Evolutionary conservation across 2,888 invertebrate genomes (phyloP).

Genomic region (Cephus pulcher): DNA sequence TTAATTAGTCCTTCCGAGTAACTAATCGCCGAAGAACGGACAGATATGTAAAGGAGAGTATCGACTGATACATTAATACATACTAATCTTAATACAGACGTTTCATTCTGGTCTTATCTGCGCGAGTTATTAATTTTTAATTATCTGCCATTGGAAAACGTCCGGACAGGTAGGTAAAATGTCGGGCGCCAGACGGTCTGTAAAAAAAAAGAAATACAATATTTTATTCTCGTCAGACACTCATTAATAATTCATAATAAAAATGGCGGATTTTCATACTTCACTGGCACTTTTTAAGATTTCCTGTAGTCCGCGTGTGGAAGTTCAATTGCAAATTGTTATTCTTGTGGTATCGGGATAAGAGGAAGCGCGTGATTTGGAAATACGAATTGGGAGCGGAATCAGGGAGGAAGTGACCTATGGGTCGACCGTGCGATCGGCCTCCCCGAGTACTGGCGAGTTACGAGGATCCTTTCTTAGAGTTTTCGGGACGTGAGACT

Average conservation of each 20-base stretch:
- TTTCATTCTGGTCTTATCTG: constrained; percentile 10
- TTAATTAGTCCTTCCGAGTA: constrained; percentile 16
- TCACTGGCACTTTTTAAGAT: not conserved
- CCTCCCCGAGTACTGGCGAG: not conserved
- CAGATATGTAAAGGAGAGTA: constrained; percentile 9
- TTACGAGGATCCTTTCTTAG: not conserved
- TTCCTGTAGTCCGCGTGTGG: not conserved
- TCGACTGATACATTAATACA: constrained; percentile 17
- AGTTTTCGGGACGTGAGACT: not conserved
- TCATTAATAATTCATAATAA: not conserved
- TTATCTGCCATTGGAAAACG: constrained; percentile 10
- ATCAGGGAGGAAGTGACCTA: not conserved
- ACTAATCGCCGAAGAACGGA: constrained; percentile 6
- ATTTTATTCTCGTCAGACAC: not conserved
- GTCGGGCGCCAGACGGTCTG: constrained; percentile 4
- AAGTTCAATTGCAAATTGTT: not conserved
- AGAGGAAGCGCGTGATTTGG: not conserved
- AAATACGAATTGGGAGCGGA: not conserved
- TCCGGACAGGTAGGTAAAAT: constrained; percentile 3
- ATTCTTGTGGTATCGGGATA: not conserved
- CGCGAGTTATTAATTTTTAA: constrained; percentile 24
- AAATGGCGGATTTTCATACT: not conserved
- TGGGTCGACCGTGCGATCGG: not conserved
- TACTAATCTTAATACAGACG: constrained; percentile 17
- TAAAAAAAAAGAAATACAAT: not conserved